phyloP scores from a whole-genome alignment of 2,888 invertebrate species.

The Operophtera brumata region DNA sequence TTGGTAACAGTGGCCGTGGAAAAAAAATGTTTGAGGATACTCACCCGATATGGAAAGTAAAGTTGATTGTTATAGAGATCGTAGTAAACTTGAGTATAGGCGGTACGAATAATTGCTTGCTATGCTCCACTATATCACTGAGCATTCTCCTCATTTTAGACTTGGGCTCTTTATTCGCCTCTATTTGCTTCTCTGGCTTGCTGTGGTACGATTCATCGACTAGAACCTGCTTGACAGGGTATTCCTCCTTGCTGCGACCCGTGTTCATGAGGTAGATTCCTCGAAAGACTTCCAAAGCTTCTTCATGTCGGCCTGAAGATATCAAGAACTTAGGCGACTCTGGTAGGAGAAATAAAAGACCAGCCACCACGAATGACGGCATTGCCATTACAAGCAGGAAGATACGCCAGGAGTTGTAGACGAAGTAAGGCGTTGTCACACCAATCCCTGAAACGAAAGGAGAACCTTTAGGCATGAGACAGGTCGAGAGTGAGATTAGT shows the following conservation, averaged over 20 bases:
- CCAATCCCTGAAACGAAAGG: conserved; percentile 82
- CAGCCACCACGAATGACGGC: conserved; percentile 93
- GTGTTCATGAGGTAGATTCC: conserved; percentile 91
- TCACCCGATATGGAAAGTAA: conserved; percentile 95
- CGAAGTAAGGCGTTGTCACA: conserved; percentile 83
- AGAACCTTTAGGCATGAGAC: background rate
- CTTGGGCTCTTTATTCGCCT: conserved; percentile 78
- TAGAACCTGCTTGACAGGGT: conserved; percentile 87
- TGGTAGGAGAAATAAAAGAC: conserved; percentile 89
- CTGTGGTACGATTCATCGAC: conserved; percentile 77
- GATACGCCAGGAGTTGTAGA: conserved; percentile 95
- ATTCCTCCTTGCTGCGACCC: conserved; percentile 86
- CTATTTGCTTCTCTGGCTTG: conserved; percentile 81
- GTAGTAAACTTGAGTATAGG: conserved; percentile 91
- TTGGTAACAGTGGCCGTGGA: background rate
- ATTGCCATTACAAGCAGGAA: conserved; percentile 93
- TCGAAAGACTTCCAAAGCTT: conserved; percentile 90
- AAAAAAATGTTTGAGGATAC: background rate
- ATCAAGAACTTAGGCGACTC: conserved; percentile 95
- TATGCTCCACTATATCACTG: conserved; percentile 88
- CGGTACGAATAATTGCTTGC: conserved; percentile 88
- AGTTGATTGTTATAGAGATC: conserved; percentile 93
- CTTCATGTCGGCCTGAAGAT: conserved; percentile 88
- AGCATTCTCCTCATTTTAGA: conserved; percentile 87
- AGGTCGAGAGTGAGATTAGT: background rate